Conservation (phyloP, 2,113 vertebrate species). For the Psittacula cyanocephala region DNA sequence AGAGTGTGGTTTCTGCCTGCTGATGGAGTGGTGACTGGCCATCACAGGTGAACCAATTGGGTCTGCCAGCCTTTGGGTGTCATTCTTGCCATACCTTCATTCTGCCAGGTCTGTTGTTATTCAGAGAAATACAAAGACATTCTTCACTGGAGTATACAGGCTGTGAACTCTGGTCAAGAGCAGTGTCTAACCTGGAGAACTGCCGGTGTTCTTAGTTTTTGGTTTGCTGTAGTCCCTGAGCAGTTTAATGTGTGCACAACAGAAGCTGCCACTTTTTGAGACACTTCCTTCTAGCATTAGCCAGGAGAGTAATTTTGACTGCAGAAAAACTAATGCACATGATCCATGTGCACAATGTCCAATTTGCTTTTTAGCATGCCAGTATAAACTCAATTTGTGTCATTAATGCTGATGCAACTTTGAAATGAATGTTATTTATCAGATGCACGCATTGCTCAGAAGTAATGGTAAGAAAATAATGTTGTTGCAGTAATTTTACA, state of each 20-base stretch:
- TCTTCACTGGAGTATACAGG: background rate
- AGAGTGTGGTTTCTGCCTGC: background rate
- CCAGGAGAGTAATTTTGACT: background rate
- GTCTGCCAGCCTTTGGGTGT: background rate
- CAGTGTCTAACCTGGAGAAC: background rate
- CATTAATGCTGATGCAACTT: background rate
- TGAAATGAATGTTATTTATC: background rate
- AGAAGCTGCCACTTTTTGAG: background rate
- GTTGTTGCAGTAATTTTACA: background rate
- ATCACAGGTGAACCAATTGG: background rate
- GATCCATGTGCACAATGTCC: background rate
- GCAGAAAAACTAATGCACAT: background rate
- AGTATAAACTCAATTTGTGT: background rate
- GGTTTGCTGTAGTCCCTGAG: background rate
- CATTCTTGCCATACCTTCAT: background rate
- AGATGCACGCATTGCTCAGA: background rate
- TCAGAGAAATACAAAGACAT: background rate
- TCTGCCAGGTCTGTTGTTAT: background rate
- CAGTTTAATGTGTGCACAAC: background rate
- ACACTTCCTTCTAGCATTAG: background rate
- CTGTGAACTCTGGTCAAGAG: background rate
- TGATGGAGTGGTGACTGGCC: background rate
- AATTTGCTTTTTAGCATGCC: background rate
- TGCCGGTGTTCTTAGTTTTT: background rate
- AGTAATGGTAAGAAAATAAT: background rate